Base-by-base conservation (phyloP, 1,140 invertebrate species). In the Trichomalopsis sarcophagae region DNA sequence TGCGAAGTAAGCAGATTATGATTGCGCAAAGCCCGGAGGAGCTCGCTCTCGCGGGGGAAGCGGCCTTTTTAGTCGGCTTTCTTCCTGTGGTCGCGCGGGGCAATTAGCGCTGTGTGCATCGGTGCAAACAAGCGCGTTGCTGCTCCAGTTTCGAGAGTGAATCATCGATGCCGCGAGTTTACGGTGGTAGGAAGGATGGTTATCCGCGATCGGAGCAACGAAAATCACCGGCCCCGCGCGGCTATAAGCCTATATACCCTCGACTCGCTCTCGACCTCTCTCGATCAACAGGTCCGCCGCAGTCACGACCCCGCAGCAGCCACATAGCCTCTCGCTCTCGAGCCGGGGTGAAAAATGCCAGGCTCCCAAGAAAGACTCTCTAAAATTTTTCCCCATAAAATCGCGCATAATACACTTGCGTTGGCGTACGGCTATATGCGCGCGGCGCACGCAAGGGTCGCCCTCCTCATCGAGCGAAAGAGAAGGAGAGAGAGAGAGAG, bases 371-470 rank as follows among this genome's bases (percentile, higher is more conserved):
- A 62, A 62, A 62, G 55, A 21, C 55, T 62, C 55, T n/a, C 4
- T 62, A 62, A 62, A 62, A 62, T 62, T 71, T 30, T 71, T 71
- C 30, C 68, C 68, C 68, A 62, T 62, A 62, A 62, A 62, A 21
- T 62, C 55, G 55, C 21, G 55, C 55, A 62, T 62, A 62, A 62
- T 62, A 62, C 55, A 62, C 55, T 21, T 66, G 79, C 79, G 79
- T 81, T 81, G 66, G 79, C 79, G 66, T 69, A 62, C 17, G 17
- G 47, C 55, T 21, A 21, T 44, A 55, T 77, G 13, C 17, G 40
- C 40, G 40, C 40, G 1, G 40, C 10, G 36, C 21, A 50, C 79
- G 66, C 36, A 69, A 23, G 36, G 66, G 36, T 55, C 36, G 21
- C 79, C 40, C 40, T 17, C 66, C 66, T n/a, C 40, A 66, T 33